These are phyloP conservation scores for Clamator glandarius DNA, from an alignment of 2,797 vertebrate species.

Conservation along the genomic window DNA sequence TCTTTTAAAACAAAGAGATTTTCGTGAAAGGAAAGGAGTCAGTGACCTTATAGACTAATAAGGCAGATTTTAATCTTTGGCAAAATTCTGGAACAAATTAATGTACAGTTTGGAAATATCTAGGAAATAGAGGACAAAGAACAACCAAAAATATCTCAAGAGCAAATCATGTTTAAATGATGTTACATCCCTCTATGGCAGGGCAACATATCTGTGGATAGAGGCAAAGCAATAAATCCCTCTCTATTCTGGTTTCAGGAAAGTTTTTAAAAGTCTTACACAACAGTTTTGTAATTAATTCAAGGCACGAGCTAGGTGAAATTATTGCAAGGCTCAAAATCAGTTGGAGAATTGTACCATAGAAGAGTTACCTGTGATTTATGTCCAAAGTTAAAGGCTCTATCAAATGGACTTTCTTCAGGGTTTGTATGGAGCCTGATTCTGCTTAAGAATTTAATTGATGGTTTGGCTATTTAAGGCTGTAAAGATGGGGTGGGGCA, in stretches of 20 bases:
- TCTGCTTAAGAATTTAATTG: neutral
- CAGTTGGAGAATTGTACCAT: neutral
- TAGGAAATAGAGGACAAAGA: neutral
- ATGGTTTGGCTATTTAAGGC: neutral
- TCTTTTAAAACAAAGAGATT: neutral
- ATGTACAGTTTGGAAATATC: neutral
- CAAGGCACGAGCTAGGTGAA: neutral
- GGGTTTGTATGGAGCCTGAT: neutral
- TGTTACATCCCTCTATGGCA: neutral
- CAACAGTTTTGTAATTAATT: neutral
- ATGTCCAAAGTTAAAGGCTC: neutral
- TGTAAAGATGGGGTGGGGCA: neutral
- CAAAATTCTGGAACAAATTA: conserved; percentile 12
- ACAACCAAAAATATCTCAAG: neutral
- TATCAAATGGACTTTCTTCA: neutral
- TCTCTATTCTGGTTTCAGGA: neutral
- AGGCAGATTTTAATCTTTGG: neutral
- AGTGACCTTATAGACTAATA: neutral
- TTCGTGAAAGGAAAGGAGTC: neutral
- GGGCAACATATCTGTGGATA: neutral
- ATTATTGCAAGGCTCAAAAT: neutral
- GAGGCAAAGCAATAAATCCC: conserved; percentile 16
- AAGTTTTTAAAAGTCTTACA: conserved; percentile 13
- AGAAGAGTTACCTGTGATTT: neutral
- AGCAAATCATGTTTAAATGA: conserved; percentile 3